Conservation (phyloP, 1,140 invertebrate genomes). For the Zaprionus capensis region DNA sequence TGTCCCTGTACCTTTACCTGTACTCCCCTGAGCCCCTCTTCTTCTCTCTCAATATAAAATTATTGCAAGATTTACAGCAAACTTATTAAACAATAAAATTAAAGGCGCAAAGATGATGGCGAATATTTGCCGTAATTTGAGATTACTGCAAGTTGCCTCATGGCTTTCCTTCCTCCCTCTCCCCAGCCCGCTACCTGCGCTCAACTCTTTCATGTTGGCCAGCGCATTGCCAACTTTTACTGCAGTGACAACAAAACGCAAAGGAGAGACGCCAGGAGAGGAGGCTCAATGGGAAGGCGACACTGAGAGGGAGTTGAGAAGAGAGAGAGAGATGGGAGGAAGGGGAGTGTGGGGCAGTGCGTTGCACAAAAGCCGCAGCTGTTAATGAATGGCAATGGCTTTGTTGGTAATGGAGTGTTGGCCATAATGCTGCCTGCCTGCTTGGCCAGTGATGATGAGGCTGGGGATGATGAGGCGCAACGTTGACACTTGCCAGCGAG, state of each 20-base stretch:
- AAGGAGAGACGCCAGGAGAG: constrained; percentile 21
- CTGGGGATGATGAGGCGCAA: constrained; percentile 35
- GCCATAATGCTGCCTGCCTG: constrained; percentile 61
- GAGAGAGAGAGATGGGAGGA: background rate
- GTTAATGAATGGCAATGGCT: constrained; percentile 79
- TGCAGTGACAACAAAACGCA: constrained; percentile 64
- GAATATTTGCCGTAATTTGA: constrained; percentile 81
- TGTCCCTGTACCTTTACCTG: background rate
- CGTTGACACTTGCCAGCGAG: constrained; percentile 59
- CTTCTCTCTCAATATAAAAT: constrained; percentile 41
- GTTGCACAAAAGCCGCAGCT: constrained; percentile 63
- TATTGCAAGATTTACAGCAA: constrained; percentile 67
- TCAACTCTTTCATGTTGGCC: constrained; percentile 14
- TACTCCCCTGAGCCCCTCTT: background rate
- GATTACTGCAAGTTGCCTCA: constrained; percentile 69
- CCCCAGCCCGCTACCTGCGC: background rate
- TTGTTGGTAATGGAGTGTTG: constrained; percentile 80
- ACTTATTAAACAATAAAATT: constrained; percentile 25
- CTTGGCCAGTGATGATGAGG: constrained; percentile 21
- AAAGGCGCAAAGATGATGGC: constrained; percentile 16
- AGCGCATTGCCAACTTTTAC: constrained; percentile 63
- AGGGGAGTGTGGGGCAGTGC: background rate
- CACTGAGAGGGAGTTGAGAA: background rate
- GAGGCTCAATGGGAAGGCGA: background rate
- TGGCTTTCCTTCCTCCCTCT: constrained; percentile 18